phyloP scores from a whole-genome alignment of 64 coral and sea anemone species.

The Platygyra sinensis region DNA sequence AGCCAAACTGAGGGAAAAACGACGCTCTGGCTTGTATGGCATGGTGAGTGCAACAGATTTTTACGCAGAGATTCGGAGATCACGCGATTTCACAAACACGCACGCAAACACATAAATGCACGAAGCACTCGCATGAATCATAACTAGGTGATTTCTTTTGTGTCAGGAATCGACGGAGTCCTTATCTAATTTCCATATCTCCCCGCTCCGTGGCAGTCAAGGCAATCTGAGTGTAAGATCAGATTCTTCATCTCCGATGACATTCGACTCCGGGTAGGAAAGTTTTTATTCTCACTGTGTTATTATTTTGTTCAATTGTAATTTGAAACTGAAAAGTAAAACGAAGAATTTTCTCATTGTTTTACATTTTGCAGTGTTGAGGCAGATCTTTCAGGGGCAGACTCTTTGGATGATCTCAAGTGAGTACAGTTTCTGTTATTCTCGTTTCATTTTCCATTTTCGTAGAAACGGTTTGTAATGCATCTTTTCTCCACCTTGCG shows the following conservation, averaged over 20 bases:
- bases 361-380: slow-evolving; percentile 5
- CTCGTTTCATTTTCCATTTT: background rate
- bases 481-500: too few species aligned
- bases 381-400: background rate
- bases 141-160: background rate
- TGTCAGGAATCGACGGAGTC: slow-evolving; percentile 84
- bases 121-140: background rate
- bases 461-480: background rate
- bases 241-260: slow-evolving; percentile 79
- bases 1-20: slow-evolving; percentile 84
- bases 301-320: background rate
- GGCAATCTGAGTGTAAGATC: slow-evolving; percentile 83
- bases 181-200: slow-evolving; percentile 61
- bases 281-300: background rate
- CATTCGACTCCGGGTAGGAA: slow-evolving; percentile 81
- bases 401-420: slow-evolving; percentile 29
- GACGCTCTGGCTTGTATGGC: slow-evolving; percentile 62
- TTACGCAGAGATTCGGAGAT: background rate
- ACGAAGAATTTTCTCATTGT: background rate
- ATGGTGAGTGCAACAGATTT: slow-evolving; percentile 32
- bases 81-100: background rate
- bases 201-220: slow-evolving; percentile 80
- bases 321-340: background rate
- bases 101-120: background rate
- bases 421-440: background rate